phyloP scores from a whole-genome alignment of 2,888 invertebrate species.

The Lypha dubia region DNA sequence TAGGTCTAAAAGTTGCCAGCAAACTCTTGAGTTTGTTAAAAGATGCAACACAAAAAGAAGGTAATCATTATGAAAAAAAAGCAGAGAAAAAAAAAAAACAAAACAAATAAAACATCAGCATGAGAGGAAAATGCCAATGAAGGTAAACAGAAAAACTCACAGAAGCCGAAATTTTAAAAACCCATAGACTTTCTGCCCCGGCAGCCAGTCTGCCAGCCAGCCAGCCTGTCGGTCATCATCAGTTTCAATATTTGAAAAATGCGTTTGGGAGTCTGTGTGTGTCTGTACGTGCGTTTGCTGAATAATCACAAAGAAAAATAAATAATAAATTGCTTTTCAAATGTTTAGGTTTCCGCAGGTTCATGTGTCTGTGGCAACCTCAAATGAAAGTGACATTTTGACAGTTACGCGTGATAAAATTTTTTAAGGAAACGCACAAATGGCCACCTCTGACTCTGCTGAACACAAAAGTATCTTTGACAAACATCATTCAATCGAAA shows the following conservation, averaged over 20 bases:
- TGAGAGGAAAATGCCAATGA: background rate
- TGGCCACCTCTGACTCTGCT: constrained; percentile 45
- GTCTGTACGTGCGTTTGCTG: background rate
- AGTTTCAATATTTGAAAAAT: constrained; percentile 38
- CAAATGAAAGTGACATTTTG: constrained; percentile 70
- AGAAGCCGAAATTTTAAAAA: constrained; percentile 46
- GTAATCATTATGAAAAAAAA: constrained; percentile 24
- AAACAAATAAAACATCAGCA: background rate
- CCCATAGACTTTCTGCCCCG: constrained; percentile 8
- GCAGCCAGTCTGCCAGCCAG: no score
- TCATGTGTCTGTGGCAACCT: constrained; percentile 49
- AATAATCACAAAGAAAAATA: background rate
- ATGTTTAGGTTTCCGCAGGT: constrained; percentile 29
- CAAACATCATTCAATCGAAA: constrained; percentile 43
- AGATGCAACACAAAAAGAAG: constrained; percentile 30
- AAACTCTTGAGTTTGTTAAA: background rate
- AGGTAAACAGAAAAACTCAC: constrained; percentile 4
- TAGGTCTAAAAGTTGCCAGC: background rate
- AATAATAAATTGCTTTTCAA: background rate
- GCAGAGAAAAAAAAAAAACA: background rate
- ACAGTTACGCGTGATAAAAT: constrained; percentile 72
- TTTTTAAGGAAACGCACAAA: constrained; percentile 53
- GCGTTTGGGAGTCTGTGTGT: constrained; percentile 11
- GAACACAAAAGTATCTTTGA: background rate
- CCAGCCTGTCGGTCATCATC: no score